These are phyloP conservation scores for Psophia crepitans DNA, from an alignment of 2,113 vertebrate species.

Conservation along the genomic window DNA sequence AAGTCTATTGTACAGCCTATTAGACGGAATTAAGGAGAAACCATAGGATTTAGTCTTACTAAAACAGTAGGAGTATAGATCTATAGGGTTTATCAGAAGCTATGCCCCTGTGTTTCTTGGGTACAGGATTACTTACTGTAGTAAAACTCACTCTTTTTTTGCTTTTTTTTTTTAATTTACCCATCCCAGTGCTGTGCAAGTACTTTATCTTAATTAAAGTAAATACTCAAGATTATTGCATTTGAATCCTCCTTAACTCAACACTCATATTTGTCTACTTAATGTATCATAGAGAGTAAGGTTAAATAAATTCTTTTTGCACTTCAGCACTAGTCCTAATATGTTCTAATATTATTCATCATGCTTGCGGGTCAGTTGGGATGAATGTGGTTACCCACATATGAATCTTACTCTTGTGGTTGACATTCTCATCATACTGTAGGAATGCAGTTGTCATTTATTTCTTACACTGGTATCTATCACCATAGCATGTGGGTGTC, in stretches of 20 bases:
- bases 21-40: neutral
- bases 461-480: slow-evolving; percentile 15
- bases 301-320: neutral
- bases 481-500: slow-evolving; percentile 1
- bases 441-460: slow-evolving; percentile 30
- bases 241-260: neutral
- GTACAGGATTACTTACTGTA: neutral
- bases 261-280: neutral
- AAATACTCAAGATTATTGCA: neutral
- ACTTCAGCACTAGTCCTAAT: neutral
- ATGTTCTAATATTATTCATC: slow-evolving; percentile 5
- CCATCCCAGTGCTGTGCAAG: neutral
- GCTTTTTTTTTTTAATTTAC: neutral
- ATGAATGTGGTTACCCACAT: slow-evolving; percentile 31
- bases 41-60: neutral
- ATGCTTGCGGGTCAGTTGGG: neutral
- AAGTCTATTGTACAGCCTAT: neutral
- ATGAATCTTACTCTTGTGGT: slow-evolving; percentile 37
- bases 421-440: neutral
- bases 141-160: neutral
- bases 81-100: neutral
- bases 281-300: neutral
- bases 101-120: neutral
- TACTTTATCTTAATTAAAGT: neutral
- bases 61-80: neutral